Evolutionary conservation across 2,888 invertebrate species (phyloP).

Genomic region (Brassicogethes aeneus): DNA sequence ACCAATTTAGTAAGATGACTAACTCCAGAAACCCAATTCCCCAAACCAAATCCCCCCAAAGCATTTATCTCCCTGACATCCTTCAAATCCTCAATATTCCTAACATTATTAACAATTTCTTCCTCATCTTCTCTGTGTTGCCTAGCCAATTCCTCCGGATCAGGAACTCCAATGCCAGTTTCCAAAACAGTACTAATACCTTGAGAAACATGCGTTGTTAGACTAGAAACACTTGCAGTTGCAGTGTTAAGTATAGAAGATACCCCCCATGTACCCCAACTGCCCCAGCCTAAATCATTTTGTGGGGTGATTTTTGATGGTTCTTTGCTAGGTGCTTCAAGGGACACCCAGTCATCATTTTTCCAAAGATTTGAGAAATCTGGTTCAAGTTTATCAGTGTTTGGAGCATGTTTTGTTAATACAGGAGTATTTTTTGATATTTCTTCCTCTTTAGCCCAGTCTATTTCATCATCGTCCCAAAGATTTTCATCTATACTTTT

Average conservation of each 20-base stretch:
- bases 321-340: not conserved
- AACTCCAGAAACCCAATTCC: conserved; percentile 57
- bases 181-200: conserved; percentile 71
- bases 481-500: conserved; percentile 36
- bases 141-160: conserved; percentile 68
- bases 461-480: conserved; percentile 31
- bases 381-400: conserved; percentile 38
- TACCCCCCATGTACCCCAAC: conserved; percentile 70
- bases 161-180: conserved; percentile 72
- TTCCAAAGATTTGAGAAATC: not conserved
- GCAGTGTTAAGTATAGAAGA: conserved; percentile 69
- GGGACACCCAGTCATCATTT: not conserved
- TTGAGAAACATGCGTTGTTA: conserved; percentile 75
- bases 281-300: conserved; percentile 34
- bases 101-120: conserved; percentile 1
- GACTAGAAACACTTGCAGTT: conserved; percentile 62
- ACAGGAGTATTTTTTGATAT: conserved; percentile 10
- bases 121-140: conserved; percentile 32
- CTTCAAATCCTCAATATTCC: not conserved
- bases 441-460: conserved; percentile 20
- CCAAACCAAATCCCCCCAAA: conserved; percentile 43
- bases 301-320: not conserved
- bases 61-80: conserved; percentile 5
- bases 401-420: conserved; percentile 2
- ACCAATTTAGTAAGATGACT: conserved; percentile 56